Evolutionary conservation across 2,888 invertebrate species (phyloP).

Genomic region (Mesopsocus fuscifrons): DNA sequence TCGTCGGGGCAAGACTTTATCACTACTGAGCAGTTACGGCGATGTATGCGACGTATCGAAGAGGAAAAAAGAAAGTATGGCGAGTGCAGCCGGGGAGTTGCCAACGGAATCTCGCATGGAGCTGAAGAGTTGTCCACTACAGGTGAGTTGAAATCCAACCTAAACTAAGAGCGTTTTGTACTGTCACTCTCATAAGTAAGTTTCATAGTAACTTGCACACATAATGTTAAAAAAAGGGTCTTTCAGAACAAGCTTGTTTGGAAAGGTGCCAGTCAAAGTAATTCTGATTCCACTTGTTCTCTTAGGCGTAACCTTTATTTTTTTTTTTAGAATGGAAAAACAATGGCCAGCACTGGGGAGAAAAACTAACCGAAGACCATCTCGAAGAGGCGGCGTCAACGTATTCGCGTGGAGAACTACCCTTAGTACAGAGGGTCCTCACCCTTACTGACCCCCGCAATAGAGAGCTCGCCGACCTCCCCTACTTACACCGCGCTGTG

Average conservation of each 20-base stretch:
- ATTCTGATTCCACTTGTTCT: too few species aligned
- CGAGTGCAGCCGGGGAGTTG: slow-evolving; percentile 22
- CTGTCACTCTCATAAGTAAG: too few species aligned
- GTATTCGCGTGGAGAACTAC: slow-evolving; percentile 61
- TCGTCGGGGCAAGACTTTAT: slow-evolving; percentile 76
- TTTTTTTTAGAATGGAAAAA: slow-evolving; percentile 26
- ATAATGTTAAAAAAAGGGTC: too few species aligned
- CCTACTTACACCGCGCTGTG: slow-evolving; percentile 49
- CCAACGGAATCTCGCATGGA: too few species aligned
- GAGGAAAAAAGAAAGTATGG: slow-evolving; percentile 22
- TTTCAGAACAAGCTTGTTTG: too few species aligned
- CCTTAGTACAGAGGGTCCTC: slow-evolving; percentile 48
- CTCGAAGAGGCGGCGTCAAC: slow-evolving; percentile 61
- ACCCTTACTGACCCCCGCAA: slow-evolving; percentile 46
- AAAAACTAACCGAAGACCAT: slow-evolving; percentile 63
- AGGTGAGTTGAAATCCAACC: too few species aligned
- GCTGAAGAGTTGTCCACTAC: too few species aligned
- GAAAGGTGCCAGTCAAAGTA: too few species aligned
- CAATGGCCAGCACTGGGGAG: slow-evolving; percentile 34
- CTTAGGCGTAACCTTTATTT: too few species aligned
- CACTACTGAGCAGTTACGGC: slow-evolving; percentile 61
- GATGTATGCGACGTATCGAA: slow-evolving; percentile 36
- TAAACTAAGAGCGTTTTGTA: too few species aligned
- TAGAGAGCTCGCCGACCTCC: slow-evolving; percentile 48
- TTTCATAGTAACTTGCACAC: too few species aligned